Percentiles rank a stretch among this genome's conserved stretches.
Conservation (phyloP, 1,140 invertebrate species). For the Zaprionus inermis region DNA sequence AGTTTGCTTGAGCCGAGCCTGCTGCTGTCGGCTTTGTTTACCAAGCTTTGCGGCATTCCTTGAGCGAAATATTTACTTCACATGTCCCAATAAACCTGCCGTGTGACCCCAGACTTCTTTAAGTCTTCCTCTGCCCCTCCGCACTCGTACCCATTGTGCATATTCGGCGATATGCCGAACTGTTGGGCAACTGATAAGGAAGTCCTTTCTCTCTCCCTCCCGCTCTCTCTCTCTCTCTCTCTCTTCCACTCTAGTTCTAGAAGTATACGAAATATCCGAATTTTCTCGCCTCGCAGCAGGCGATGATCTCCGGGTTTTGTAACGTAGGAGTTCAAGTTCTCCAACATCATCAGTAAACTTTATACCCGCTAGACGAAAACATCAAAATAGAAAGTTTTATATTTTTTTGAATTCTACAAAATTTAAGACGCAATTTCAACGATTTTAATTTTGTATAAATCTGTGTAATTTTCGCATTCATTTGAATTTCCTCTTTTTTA, state of each 20-base stretch:
- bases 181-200: not conserved
- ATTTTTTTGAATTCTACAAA: not conserved
- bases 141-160: not conserved
- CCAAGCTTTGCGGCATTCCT: conserved; percentile 7
- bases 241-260: not conserved
- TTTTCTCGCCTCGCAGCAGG: not conserved
- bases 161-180: not conserved
- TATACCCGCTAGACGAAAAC: not conserved
- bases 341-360: not conserved
- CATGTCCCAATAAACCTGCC: not conserved
- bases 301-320: not conserved
- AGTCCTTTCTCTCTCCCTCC: not conserved
- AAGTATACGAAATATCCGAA: not conserved
- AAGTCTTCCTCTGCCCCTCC: not conserved
- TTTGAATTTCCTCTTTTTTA: not conserved
- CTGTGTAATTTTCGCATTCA: not conserved
- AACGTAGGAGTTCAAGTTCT: not conserved
- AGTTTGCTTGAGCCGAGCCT: conserved; percentile 3
- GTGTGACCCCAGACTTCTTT: not conserved
- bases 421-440: not conserved
- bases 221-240: conserved; percentile 2
- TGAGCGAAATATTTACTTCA: conserved; percentile 5
- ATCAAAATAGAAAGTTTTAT: not conserved
- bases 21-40: conserved; percentile 3
- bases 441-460: not conserved